Evolutionary conservation across 2,113 vertebrate genomes (phyloP), one percentile per base, ranked within the genome.

Genomic region (Deroptyus accipitrinus): DNA sequence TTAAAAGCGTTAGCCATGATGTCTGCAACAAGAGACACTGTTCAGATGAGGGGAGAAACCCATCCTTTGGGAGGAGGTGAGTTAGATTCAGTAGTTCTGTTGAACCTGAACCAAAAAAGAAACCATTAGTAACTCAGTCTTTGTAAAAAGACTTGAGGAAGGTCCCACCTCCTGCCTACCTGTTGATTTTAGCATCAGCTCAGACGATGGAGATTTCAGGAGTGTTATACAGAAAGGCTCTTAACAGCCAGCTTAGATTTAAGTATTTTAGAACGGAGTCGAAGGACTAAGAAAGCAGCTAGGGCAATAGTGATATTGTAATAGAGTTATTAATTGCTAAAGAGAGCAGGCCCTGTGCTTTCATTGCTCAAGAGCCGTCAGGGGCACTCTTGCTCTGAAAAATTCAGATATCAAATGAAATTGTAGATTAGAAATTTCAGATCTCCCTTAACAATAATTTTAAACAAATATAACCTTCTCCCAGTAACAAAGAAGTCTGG

Each of bases 1-100:
- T 97, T 83, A 17, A 95, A 98, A 98, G 97, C 94, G 92, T 95
- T 94, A 90, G 51, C 92, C 67, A 6, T 97, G 97, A 97, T 98
- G 33, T 59, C 57, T 59, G 95, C 96, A 98, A 96, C 88, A 95
- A 97, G 94, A 96, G 86, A 95, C 91, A 95, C 93, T 95, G 79
- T 94, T 97, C 68, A 95, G 91, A 96, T 75, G 82, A 95, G 79
- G 63, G 91, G 83, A 96, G 88, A 97, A 95, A 92, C 95, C 95
- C 9, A 73, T 74, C 84, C 86, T 96, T 97, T 94, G 96, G 57
- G 91, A 95, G 96, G 95, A 97, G 97, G 94, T 92, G 86, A 88
- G 92, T 97, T 97, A 82, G 93, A 85, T 97, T 97, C 92, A 96
- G 91, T 96, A 94, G 96, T 94, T 97, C 95, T 97, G 94, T 94